These are phyloP conservation scores for Squalus acanthias DNA, from an alignment of 2,797 vertebrate genomes.

Conservation along the genomic window DNA sequence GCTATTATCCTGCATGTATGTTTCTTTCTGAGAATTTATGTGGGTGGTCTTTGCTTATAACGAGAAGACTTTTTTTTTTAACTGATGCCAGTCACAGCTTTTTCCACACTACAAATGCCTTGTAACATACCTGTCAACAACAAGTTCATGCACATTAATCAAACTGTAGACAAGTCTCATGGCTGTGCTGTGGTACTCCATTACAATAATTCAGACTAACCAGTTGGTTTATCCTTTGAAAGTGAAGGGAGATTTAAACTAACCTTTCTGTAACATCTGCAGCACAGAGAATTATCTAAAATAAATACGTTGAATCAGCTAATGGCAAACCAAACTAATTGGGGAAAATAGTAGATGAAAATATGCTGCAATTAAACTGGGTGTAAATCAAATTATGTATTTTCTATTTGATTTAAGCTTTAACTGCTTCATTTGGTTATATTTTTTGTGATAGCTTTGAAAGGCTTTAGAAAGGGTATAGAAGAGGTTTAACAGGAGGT, in stretches of 20 bases:
- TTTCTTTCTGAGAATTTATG: slow-evolving; percentile 15
- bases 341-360: neutral
- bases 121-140: slow-evolving; percentile 11
- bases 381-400: neutral
- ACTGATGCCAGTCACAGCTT: neutral
- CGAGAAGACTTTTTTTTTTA: neutral
- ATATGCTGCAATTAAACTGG: neutral
- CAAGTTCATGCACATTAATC: slow-evolving; percentile 5
- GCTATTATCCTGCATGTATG: neutral
- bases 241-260: neutral
- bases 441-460: neutral
- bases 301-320: neutral
- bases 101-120: neutral
- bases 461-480: too few relatives aligned
- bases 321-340: neutral
- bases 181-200: neutral
- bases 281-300: neutral
- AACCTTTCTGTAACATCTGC: neutral
- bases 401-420: neutral
- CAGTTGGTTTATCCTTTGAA: neutral
- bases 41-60: neutral
- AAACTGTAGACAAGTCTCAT: neutral
- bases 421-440: neutral
- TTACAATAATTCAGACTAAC: neutral
- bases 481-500: too few relatives aligned